Base-by-base conservation (phyloP, 2,888 invertebrate species). In the Brachypalpus laphriformis region DNA sequence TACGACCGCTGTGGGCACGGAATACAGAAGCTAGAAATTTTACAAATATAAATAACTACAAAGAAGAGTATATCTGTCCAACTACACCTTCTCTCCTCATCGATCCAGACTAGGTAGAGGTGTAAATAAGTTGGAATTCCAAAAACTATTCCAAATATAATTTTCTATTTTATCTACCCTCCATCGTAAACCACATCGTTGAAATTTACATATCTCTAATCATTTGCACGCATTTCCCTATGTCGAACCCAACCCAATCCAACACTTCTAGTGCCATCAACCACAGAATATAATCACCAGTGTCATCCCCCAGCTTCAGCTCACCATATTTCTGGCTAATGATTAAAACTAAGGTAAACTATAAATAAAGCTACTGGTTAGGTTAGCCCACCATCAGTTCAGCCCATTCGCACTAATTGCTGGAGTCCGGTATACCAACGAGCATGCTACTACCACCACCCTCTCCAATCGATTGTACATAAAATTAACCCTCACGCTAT, bases 291-390 rank as follows among this genome's bases (percentile, higher is more conserved):
- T 70, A 57, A 56, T 56, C 25, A 45, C 22, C 57, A 14, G 14
- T 16, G 31, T 45, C 54, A 65, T 18, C 8, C 37, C n/a, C 25
- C 18, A 28, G 9, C 45, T n/a, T 34, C 37, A 14, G 16, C 18
- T 9, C 20, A 14, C 34, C 37, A 1, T n/a, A n/a, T 31, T 9
- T 28, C 16, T 37, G 11, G 28, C 14, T 6, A 54, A 16, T 57
- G 70, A 75, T 70, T 75, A 49, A 82, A 82, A 82, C 70, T 70
- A 75, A 75, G 75, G 14, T 63, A 14, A 70, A 65, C 81, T 75
- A 75, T 75, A 70, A 82, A 81, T 81, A 81, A 68, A 42, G 68
- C 61, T 49, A 42, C 68, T 54, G 45, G 57, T 70, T 14, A 40
- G 28, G 71, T 59, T 66, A 68, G 25, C 37, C 68, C 59, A 47